Evolutionary conservation across 35 echinoderm and acorn worm species (phyloP).

Genomic region (Apostichopus parvimensis): DNA sequence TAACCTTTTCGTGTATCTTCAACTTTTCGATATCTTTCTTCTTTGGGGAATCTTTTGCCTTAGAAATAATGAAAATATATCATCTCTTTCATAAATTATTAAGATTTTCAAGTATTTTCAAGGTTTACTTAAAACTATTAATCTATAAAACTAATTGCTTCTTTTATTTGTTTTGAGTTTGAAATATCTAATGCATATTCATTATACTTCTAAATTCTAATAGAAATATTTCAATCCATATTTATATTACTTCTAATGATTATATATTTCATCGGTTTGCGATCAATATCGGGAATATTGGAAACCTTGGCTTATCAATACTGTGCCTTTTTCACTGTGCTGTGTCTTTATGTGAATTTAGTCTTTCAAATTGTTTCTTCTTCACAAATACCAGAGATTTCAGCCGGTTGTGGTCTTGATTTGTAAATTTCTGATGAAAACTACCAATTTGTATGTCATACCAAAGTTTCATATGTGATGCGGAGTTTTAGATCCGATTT

Average conservation of each 20-base stretch:
- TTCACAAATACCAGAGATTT: no score
- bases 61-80: neutral
- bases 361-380: neutral
- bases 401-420: no score
- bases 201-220: neutral
- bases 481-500: no score
- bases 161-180: neutral
- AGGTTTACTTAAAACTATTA: neutral
- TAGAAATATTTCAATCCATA: neutral
- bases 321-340: constrained; percentile 25
- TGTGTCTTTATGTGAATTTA: constrained; percentile 25
- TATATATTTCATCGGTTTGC: neutral
- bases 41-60: neutral
- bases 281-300: neutral
- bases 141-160: neutral
- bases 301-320: constrained; percentile 25
- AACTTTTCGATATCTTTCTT: neutral
- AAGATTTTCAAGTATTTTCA: neutral
- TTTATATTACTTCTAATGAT: neutral
- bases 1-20: neutral
- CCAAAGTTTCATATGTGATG: no score
- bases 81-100: neutral
- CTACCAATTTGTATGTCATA: no score
- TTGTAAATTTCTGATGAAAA: no score
- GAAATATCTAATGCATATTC: neutral